phyloP scores from a whole-genome alignment of 2,113 vertebrate genomes.

The Odontophorus gujanensis region DNA sequence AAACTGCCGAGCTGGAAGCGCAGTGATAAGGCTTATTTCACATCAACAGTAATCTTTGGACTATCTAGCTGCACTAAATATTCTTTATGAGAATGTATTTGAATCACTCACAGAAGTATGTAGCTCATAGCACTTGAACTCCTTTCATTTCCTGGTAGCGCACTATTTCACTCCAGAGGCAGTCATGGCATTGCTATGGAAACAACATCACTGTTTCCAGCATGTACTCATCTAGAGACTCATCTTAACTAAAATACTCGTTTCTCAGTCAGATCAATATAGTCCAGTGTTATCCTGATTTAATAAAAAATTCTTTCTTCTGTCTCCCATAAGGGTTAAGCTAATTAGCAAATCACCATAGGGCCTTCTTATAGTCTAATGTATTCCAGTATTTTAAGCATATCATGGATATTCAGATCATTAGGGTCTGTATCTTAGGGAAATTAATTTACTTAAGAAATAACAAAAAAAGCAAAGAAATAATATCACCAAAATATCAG shows the following conservation, averaged over 20 bases:
- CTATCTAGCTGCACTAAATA: conserved; percentile 58
- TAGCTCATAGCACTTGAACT: conserved; percentile 49
- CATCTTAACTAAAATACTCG: conserved; percentile 51
- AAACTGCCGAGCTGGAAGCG: conserved; percentile 19
- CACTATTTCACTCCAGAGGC: conserved; percentile 37
- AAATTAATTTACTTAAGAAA: conserved; percentile 25
- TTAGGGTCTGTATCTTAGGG: conserved; percentile 15
- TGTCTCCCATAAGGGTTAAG: conserved; percentile 41
- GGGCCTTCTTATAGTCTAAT: conserved; percentile 39
- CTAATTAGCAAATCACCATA: conserved; percentile 66
- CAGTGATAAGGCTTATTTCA: conserved; percentile 49
- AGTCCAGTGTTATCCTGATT: conserved; percentile 56
- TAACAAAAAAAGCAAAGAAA: background rate
- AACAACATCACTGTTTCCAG: conserved; percentile 51
- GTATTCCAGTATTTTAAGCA: conserved; percentile 50
- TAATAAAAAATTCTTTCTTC: conserved; percentile 66
- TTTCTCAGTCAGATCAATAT: conserved; percentile 57
- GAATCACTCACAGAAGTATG: conserved; percentile 48
- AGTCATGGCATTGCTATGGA: conserved; percentile 69
- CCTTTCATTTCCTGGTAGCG: conserved; percentile 67
- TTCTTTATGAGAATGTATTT: conserved; percentile 64
- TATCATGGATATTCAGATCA: background rate
- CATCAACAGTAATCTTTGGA: conserved; percentile 48
- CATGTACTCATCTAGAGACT: conserved; percentile 45
- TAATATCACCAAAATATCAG: background rate